phyloP scores from a whole-genome alignment of 2,113 vertebrate species.

The Aramus guarauna region DNA sequence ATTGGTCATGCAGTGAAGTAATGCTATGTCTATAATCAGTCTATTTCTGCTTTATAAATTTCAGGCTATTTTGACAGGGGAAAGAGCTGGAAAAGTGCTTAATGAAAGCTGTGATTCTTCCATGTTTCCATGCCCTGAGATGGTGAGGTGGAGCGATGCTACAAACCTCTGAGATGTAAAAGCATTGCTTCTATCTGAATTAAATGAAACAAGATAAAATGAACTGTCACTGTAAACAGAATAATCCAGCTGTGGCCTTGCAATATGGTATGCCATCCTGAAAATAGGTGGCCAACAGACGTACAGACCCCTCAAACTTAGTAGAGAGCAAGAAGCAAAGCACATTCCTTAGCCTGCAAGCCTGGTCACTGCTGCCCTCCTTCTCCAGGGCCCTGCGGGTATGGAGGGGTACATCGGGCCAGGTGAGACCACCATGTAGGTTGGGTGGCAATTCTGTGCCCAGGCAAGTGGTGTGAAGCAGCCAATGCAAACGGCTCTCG shows the following conservation, averaged over 20 bases:
- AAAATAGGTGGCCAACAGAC: background rate
- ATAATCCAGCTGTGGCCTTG: background rate
- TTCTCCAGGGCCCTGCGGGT: background rate
- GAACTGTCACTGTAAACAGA: background rate
- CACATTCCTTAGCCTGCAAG: background rate
- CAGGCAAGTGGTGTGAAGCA: background rate
- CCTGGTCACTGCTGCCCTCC: background rate
- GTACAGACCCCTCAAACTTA: background rate
- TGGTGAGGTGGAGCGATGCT: background rate
- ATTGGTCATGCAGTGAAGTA: background rate
- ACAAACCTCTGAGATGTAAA: background rate
- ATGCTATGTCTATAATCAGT: background rate
- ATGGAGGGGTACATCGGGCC: background rate
- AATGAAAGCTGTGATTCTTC: background rate
- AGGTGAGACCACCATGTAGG: accelerated
- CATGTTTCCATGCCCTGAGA: background rate
- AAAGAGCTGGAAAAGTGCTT: background rate
- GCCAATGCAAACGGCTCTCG: accelerated
- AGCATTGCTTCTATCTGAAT: background rate
- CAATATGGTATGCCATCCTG: background rate
- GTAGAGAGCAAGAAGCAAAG: background rate
- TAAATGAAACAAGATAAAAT: background rate
- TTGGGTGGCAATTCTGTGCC: background rate
- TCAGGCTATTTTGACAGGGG: background rate
- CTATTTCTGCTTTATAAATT: background rate